A percentile compares a stretch with the other conserved stretches of the same genome.
Evolutionary conservation across 1,140 invertebrate genomes (phyloP).

Genomic region (Watersipora subatra): DNA sequence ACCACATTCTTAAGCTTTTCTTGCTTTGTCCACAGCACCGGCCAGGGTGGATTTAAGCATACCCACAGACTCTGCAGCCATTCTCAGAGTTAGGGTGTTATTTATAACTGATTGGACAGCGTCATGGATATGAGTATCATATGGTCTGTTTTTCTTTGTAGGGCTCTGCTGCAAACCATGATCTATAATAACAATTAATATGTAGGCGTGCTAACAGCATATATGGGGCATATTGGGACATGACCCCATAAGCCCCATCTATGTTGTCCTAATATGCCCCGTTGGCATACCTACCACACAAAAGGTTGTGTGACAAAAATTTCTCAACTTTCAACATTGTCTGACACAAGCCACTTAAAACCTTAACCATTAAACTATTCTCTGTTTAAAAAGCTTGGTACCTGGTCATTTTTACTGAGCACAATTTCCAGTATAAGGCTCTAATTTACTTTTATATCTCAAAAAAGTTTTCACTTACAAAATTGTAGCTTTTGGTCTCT

Average conservation of each 20-base stretch:
- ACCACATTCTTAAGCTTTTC: not conserved
- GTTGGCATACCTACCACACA: no score
- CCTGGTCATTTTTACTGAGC: no score
- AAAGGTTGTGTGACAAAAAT: no score
- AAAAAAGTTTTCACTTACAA: no score
- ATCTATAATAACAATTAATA: not conserved
- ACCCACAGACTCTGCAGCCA: not conserved
- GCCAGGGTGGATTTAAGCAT: not conserved
- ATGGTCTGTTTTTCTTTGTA: not conserved
- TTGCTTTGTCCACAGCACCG: not conserved
- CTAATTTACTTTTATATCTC: no score
- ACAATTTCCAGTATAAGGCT: no score
- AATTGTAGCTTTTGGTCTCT: no score
- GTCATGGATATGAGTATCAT: not conserved
- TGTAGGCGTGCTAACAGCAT: not conserved
- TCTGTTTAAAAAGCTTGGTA: no score
- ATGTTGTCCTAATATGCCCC: not conserved
- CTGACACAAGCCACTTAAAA: no score
- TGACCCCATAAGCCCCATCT: not conserved
- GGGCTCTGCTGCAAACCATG: no score
- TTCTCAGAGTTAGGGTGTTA: not conserved
- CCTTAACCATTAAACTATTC: no score
- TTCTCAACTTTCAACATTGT: no score
- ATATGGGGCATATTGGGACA: not conserved
- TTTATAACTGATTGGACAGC: not conserved